phyloP scores from a whole-genome alignment of 1,140 invertebrate genomes.

The Epicauta chinensis region DNA sequence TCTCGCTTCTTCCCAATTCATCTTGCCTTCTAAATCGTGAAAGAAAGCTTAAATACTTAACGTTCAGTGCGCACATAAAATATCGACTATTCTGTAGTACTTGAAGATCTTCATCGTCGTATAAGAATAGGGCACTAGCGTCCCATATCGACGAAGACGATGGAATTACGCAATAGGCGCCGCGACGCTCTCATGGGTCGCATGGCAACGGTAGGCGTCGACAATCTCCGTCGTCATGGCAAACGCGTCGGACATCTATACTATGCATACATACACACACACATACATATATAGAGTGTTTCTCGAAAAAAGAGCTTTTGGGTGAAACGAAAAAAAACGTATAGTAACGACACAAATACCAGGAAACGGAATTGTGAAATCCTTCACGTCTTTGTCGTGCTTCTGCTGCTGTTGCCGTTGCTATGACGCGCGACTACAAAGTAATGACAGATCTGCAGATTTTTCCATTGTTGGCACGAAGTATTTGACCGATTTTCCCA shows the following conservation, averaged over 20 bases:
- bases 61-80: slow-evolving; percentile 6
- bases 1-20: slow-evolving; percentile 1
- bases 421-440: too few relatives aligned
- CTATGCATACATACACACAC: not conserved
- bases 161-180: slow-evolving; percentile 18
- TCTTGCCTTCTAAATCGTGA: too few relatives aligned
- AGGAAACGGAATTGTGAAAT: too few relatives aligned
- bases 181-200: slow-evolving; percentile 23
- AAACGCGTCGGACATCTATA: slow-evolving; percentile 14
- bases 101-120: not conserved
- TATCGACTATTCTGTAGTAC: not conserved
- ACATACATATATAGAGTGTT: not conserved
- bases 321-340: not conserved
- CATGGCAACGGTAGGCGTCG: slow-evolving; percentile 22
- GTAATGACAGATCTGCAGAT: too few relatives aligned
- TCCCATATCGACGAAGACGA: slow-evolving; percentile 5
- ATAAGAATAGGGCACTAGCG: slow-evolving; percentile 4
- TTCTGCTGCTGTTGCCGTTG: too few relatives aligned
- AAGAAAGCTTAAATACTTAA: too few relatives aligned
- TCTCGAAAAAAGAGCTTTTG: not conserved
- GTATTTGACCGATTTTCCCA: too few relatives aligned
- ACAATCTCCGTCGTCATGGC: slow-evolving; percentile 22
- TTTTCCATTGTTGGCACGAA: too few relatives aligned
- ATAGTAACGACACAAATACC: too few relatives aligned
- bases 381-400: too few relatives aligned